Percentiles rank a stretch among this genome's conserved stretches.
Evolutionary conservation across 1,140 invertebrate genomes (phyloP).

Genomic region (Drosophila asahinai): DNA sequence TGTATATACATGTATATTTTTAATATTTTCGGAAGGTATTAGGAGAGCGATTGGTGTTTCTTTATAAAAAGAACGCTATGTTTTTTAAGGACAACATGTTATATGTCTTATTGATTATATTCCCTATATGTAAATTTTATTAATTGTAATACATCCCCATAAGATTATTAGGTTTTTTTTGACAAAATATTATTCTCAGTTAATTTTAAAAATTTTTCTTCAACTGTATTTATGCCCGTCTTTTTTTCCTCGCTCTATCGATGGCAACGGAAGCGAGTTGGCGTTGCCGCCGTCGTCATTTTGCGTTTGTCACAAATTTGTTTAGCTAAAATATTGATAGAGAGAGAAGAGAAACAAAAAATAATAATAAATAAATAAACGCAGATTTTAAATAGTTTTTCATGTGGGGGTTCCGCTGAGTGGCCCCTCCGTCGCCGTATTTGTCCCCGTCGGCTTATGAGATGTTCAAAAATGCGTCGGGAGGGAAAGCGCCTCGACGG

Average conservation of each 20-base stretch:
- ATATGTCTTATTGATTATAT: no score
- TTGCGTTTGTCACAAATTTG: slow-evolving; percentile 68
- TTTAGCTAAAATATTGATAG: slow-evolving; percentile 66
- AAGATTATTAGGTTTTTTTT: no score
- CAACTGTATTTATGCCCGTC: slow-evolving; percentile 1
- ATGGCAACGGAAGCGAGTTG: slow-evolving; percentile 66
- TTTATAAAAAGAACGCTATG: no score
- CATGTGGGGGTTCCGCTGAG: slow-evolving; percentile 39
- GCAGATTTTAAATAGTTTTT: slow-evolving; percentile 55
- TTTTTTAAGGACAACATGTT: no score
- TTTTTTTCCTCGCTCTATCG: slow-evolving; percentile 13
- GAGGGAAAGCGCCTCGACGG: slow-evolving; percentile 35
- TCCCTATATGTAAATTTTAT: no score
- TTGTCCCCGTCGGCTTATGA: slow-evolving; percentile 23
- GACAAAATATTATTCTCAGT: no score
- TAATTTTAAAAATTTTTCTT: slow-evolving; percentile 6
- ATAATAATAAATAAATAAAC: slow-evolving; percentile 24
- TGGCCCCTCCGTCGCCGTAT: slow-evolving; percentile 11
- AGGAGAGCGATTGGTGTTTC: no score
- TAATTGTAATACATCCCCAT: no score
- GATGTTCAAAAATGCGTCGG: slow-evolving; percentile 50
- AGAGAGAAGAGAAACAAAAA: slow-evolving; percentile 10
- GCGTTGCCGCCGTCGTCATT: slow-evolving; percentile 50
- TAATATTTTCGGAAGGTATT: no score
- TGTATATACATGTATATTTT: no score